phyloP scores from a whole-genome alignment of 2,113 vertebrate species.

The Gymnogyps californianus region DNA sequence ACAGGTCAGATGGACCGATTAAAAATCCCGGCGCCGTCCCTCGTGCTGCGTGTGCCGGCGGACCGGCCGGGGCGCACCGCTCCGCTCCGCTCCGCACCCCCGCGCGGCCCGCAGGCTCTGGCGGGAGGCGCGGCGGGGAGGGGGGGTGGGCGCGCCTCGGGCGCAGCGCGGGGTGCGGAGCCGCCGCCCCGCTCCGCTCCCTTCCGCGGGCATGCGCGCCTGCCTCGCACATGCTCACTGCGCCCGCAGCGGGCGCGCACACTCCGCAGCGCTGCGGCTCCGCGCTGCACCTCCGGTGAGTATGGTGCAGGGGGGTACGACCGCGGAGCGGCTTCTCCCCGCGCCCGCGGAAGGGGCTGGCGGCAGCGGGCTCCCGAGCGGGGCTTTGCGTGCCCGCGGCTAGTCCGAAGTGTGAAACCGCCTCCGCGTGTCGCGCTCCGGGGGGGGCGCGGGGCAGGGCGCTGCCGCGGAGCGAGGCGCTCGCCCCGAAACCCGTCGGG shows the following conservation, averaged over 20 bases:
- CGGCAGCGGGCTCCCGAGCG: background rate
- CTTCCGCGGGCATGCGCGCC: slow-evolving; percentile 36
- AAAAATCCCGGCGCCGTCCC: background rate
- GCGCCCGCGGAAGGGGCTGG: background rate
- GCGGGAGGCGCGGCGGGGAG: background rate
- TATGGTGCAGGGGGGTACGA: background rate
- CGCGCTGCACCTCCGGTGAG: slow-evolving; percentile 27
- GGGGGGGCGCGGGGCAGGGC: background rate
- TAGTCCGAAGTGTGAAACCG: background rate
- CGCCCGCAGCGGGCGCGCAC: slow-evolving; percentile 23
- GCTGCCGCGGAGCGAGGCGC: background rate
- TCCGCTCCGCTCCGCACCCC: background rate
- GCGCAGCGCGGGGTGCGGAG: slow-evolving; percentile 9
- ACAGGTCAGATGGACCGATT: background rate
- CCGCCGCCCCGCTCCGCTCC: background rate
- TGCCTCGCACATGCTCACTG: slow-evolving; percentile 43
- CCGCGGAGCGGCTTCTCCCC: background rate
- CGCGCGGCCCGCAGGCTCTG: background rate
- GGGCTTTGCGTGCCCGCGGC: background rate
- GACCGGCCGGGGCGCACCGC: background rate
- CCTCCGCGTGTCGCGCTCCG: background rate
- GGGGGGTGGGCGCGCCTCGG: no score
- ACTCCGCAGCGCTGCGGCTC: background rate
- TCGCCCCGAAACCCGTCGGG: background rate
- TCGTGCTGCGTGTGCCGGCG: background rate